Base-by-base conservation (phyloP, 2,888 invertebrate species). In the Andrena hattorfiana region DNA sequence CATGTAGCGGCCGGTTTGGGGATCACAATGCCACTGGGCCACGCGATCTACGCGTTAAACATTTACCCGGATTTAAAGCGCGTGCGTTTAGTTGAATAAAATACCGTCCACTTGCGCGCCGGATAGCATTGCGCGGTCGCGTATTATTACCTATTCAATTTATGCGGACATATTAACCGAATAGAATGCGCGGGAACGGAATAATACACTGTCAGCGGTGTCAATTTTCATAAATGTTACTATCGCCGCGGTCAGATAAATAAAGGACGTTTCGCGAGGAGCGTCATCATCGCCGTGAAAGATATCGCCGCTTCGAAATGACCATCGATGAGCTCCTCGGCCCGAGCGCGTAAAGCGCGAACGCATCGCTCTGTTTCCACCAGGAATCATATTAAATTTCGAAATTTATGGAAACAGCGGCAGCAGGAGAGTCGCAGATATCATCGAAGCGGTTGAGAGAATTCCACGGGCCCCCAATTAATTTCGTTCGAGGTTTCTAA, bases 91-190 rank as follows among this genome's bases (percentile, higher is more conserved):
- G 32, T 62, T 32, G 32, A 30, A n/a, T 30, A 62, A 62, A 62
- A 62, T 10, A 62, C 20, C 3, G 32, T 32, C 32, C n/a, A 32
- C 42, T 56, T 62, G 30, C 10, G 35, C 62, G 7, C n/a, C 6
- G 30, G 32, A 51, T 59, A 48, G 16, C 35, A 69, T 69, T 60
- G 49, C 32, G 23, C 59, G 48, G 10, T n/a, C 28, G 16, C 35
- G 59, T 35, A 13, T 67, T 32, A 63, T 72, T 73, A 66, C 26
- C 63, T 26, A 63, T 70, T 64, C 28, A 32, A 64, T 74, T 79
- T 35, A 66, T 60, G 64, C 56, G 54, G 35, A 26, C 63, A 64
- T 73, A 56, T 54, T 56, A 68, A 42, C 60, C n/a, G 59, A 51
- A 20, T 30, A 32, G 62, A 7, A 26, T 30, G 35, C 16, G 1